These are phyloP conservation scores for Notolepis coatsorum DNA, from an alignment of 2,797 vertebrate genomes.

Conservation along the genomic window DNA sequence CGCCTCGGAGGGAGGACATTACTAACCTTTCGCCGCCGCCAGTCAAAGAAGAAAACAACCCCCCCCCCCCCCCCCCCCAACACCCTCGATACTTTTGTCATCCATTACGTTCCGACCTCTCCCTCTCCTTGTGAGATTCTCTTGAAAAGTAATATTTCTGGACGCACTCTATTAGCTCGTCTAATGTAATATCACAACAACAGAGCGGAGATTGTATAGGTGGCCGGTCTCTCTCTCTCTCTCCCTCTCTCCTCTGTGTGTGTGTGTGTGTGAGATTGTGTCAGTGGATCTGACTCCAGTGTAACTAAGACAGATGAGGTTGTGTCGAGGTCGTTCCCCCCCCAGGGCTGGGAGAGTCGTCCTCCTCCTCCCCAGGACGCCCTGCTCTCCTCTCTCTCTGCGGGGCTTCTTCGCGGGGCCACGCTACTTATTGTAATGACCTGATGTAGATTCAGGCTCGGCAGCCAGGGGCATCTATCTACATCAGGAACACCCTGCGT, in stretches of 20 bases:
- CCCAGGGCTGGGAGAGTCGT: slow-evolving; percentile 49
- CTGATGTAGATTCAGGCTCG: slow-evolving; percentile 79
- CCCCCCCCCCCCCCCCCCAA: slow-evolving; percentile 9
- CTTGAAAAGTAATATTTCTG: slow-evolving; percentile 71
- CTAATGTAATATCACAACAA: slow-evolving; percentile 78
- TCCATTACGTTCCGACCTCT: slow-evolving; percentile 44
- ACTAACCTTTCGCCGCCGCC: slow-evolving; percentile 58
- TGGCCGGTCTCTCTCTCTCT: no score
- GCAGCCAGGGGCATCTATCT: slow-evolving; percentile 75
- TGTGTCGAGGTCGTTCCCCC: slow-evolving; percentile 70
- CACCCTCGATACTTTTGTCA: slow-evolving; percentile 21
- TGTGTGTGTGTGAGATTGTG: slow-evolving; percentile 51
- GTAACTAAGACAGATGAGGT: slow-evolving; percentile 86
- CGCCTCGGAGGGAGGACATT: slow-evolving; percentile 61
- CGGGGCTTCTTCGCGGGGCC: slow-evolving; percentile 36
- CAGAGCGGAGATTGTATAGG: slow-evolving; percentile 52
- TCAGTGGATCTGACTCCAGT: slow-evolving; percentile 68
- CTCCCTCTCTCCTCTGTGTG: slow-evolving; percentile 56
- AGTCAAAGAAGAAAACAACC: slow-evolving; percentile 16
- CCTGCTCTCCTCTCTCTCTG: slow-evolving; percentile 42
- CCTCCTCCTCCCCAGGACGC: slow-evolving; percentile 58
- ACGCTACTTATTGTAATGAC: slow-evolving; percentile 76
- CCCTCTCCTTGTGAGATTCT: slow-evolving; percentile 55
- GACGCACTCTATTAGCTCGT: slow-evolving; percentile 72
- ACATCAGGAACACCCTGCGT: slow-evolving; percentile 68